Evolutionary conservation across 1,140 invertebrate genomes (phyloP), one percentile per base, ranked within the genome.

Genomic region (Heterodera schachtii): DNA sequence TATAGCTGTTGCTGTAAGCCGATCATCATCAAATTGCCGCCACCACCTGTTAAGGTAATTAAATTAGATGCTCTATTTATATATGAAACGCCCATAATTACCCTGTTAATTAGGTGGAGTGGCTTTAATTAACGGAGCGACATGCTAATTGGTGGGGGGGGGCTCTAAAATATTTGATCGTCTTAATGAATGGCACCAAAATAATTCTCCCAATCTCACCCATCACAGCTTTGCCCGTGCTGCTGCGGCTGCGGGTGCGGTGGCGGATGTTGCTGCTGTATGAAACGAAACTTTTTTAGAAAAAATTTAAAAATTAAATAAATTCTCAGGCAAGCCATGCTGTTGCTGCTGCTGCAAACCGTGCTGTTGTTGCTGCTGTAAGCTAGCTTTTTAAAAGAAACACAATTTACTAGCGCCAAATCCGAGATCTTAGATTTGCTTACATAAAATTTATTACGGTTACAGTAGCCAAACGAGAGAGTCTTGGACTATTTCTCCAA

Each of bases 1-100:
- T 77, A 67, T n/a, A 77, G 81, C 64, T 82, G 81, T 81, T 82
- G 81, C 64, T 82, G 81, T 69, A 82, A 82, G 41, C 81, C 81
- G 19, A 82, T 82, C 43, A 73, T 82, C 52, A 82, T 82, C 41
- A 82, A 82, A 73, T 41, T 82, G 46, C 81, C 81, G 31, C 81
- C 80, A 7, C 81, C 69, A 64, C 80, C 80, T 46, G 60, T 78
- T 19, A 78, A 78, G 8, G 31, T 78, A 41, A 16, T 31, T 44
- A 74, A 43, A 44, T 11, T n/a, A 74, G 8, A 19, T 1, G 13
- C 13, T 1, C 16, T 60, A 19, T 67, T 64, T 5, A 69, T 9
- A 11, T 43, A 11, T 13, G 16, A 64, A 60, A 60, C 31, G 0
- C 31, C 31, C 31, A 31, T 31, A 31, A 31, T 31, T 31, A 1